Evolutionary conservation across 1,140 invertebrate species (phyloP).

Genomic region (Diorhabda sublineata): DNA sequence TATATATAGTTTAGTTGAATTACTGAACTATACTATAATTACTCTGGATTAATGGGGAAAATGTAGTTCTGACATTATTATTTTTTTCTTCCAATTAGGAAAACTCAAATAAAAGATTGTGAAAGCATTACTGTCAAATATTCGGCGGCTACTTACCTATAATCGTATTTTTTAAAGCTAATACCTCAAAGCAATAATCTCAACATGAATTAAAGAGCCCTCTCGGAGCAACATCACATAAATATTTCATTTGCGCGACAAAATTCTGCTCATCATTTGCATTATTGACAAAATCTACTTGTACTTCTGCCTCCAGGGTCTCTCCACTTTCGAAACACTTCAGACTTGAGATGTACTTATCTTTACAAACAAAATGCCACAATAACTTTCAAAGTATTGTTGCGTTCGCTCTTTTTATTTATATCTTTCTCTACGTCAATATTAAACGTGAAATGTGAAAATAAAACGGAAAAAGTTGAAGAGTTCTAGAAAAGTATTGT

Average conservation of each 20-base stretch:
- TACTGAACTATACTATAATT: too few relatives aligned
- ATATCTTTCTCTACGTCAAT: not conserved
- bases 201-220: not conserved
- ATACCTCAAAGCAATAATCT: not conserved
- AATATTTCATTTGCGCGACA: slow-evolving; percentile 2
- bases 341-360: not conserved
- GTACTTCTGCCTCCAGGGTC: not conserved
- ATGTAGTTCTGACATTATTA: too few relatives aligned
- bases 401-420: not conserved
- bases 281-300: not conserved
- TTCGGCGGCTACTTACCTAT: too few relatives aligned
- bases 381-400: slow-evolving; percentile 3
- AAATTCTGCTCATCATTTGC: not conserved
- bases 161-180: not conserved
- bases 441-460: not conserved
- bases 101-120: too few relatives aligned
- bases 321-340: not conserved
- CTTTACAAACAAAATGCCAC: slow-evolving; percentile 2
- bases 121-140: too few relatives aligned
- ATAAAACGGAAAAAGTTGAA: too few relatives aligned
- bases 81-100: too few relatives aligned
- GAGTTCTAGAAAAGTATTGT: too few relatives aligned
- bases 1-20: too few relatives aligned
- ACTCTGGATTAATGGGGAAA: too few relatives aligned
- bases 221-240: not conserved